Conservation (phyloP, 2,797 vertebrate species). For the Microchirus variegatus region DNA sequence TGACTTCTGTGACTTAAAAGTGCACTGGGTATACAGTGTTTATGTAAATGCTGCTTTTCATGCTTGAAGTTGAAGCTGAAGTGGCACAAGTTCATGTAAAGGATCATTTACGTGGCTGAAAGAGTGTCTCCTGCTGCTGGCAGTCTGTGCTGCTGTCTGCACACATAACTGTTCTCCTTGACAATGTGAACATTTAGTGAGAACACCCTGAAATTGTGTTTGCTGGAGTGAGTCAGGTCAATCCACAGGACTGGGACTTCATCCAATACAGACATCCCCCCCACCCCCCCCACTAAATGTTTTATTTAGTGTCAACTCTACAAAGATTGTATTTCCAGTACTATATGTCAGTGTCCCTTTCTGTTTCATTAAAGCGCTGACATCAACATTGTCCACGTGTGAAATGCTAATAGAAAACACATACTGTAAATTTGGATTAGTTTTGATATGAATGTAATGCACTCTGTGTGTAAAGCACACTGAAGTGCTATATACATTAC, state of each 20-base stretch:
- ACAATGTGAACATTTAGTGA: constrained; percentile 23
- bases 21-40: not conserved
- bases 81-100: not conserved
- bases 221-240: not conserved
- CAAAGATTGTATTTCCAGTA: not conserved
- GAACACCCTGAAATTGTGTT: constrained; percentile 37
- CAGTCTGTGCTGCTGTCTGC: constrained; percentile 6
- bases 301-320: not conserved
- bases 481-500: too few relatives aligned
- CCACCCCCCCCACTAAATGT: too few relatives aligned
- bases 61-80: constrained; percentile 4
- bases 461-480: too few relatives aligned
- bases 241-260: not conserved
- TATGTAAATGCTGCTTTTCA: constrained; percentile 17
- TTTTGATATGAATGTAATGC: too few relatives aligned
- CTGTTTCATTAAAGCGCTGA: not conserved
- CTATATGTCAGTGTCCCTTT: not conserved
- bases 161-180: constrained; percentile 9
- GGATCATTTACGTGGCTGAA: constrained; percentile 11
- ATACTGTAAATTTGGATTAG: not conserved
- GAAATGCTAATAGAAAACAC: not conserved
- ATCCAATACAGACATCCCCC: not conserved
- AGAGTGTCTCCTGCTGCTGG: constrained; percentile 18
- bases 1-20: not conserved
- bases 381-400: not conserved